These are phyloP conservation scores for Lepus europaeus DNA, from an alignment of 2,113 vertebrate species.

Conservation along the genomic window DNA sequence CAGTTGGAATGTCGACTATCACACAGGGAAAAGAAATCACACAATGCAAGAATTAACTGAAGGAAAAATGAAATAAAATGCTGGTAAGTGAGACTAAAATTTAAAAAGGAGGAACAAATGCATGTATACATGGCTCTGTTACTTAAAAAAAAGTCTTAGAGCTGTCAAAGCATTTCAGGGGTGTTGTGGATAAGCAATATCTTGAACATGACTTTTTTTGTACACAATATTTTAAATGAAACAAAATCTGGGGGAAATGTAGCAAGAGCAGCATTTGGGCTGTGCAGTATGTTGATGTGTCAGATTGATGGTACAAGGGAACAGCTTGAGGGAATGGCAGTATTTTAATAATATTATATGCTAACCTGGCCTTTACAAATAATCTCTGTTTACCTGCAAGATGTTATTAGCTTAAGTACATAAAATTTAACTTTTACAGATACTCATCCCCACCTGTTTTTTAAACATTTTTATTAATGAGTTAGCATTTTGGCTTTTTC, in stretches of 20 bases:
- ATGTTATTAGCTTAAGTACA: slow-evolving; percentile 31
- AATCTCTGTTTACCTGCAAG: slow-evolving; percentile 66
- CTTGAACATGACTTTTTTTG: slow-evolving; percentile 62
- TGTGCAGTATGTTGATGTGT: slow-evolving; percentile 65
- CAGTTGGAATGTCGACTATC: background rate
- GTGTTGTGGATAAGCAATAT: slow-evolving; percentile 64
- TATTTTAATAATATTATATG: slow-evolving; percentile 65
- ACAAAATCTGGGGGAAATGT: slow-evolving; percentile 73
- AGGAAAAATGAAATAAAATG: slow-evolving; percentile 56
- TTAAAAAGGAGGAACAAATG: background rate
- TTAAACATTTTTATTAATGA: slow-evolving; percentile 1
- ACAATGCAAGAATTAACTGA: background rate
- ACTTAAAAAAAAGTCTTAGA: background rate
- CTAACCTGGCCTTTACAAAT: slow-evolving; percentile 59
- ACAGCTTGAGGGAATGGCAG: slow-evolving; percentile 63
- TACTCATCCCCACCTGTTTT: rapidly evolving
- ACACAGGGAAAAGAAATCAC: background rate
- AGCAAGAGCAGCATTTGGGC: slow-evolving; percentile 38
- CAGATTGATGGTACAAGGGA: slow-evolving; percentile 43
- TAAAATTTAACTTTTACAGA: background rate
- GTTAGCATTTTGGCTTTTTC: background rate
- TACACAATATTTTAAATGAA: slow-evolving; percentile 76
- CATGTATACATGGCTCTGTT: slow-evolving; percentile 33
- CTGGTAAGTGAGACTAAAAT: background rate
- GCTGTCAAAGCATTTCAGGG: slow-evolving; percentile 68